A percentile compares a stretch with the other conserved stretches of the same genome.
Evolutionary conservation across 1,140 invertebrate species (phyloP).

Genomic region (Medauroidea extradentata): DNA sequence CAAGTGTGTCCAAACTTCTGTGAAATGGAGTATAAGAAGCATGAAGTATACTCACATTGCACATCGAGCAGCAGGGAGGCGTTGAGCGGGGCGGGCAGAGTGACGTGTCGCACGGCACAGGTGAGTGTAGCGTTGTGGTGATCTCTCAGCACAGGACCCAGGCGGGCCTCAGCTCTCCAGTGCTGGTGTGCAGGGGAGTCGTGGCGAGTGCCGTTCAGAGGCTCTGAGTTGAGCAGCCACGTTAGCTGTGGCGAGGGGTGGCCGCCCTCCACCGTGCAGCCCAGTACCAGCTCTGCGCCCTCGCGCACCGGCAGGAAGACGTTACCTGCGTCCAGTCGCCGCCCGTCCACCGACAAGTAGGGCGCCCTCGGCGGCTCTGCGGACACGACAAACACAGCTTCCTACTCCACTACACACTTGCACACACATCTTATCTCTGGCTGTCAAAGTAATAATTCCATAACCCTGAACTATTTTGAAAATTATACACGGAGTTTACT

Average conservation of each 20-base stretch:
- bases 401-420: too few species aligned
- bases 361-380: conserved; percentile 71
- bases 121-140: conserved; percentile 71
- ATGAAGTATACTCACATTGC: conserved; percentile 76
- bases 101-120: conserved; percentile 67
- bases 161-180: conserved; percentile 56
- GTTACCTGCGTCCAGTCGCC: conserved; percentile 74
- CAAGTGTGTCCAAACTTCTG: too few species aligned
- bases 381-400: conserved; percentile 33
- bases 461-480: too few species aligned
- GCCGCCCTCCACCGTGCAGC: conserved; percentile 78
- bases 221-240: conserved; percentile 57
- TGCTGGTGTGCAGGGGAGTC: conserved; percentile 43
- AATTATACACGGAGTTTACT: too few species aligned
- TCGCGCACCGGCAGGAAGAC: conserved; percentile 78
- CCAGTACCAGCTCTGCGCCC: conserved; percentile 69
- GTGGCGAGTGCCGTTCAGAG: neutral
- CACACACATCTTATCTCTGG: too few species aligned
- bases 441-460: too few species aligned
- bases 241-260: conserved; percentile 68
- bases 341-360: conserved; percentile 73
- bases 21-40: too few species aligned
- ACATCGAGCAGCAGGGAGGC: conserved; percentile 71
- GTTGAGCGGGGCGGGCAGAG: conserved; percentile 59
- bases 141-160: conserved; percentile 60